A percentile compares a stretch with the other conserved stretches of the same genome.
phyloP scores from a whole-genome alignment of 2,797 vertebrate genomes.

The Delichon dasypus region DNA sequence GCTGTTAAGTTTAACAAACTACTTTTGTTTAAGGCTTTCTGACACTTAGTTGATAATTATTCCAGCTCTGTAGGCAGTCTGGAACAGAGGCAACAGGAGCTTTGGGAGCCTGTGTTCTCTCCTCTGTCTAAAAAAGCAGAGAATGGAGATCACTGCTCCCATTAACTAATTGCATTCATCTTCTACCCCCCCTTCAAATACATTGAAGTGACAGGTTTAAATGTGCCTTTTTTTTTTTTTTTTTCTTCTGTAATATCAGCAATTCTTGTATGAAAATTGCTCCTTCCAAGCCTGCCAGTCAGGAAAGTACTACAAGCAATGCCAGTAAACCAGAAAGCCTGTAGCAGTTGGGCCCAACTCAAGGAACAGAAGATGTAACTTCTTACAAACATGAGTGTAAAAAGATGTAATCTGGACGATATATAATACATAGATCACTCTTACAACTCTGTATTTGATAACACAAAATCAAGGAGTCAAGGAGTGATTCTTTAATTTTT shows the following conservation, averaged over 20 bases:
- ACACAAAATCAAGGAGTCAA: not conserved
- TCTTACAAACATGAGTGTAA: not conserved
- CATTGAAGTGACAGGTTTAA: not conserved
- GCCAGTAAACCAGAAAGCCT: not conserved
- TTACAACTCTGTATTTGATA: not conserved
- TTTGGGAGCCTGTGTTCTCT: not conserved
- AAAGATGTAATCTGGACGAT: not conserved
- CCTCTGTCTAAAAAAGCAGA: not conserved
- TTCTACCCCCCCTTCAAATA: not conserved
- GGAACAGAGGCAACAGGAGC: not conserved
- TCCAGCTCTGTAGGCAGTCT: slow-evolving; percentile 9
- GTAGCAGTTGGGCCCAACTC: not conserved
- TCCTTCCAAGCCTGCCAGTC: not conserved
- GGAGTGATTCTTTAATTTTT: not conserved
- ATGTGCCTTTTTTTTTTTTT: not conserved
- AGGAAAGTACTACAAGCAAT: not conserved
- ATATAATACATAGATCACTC: not conserved
- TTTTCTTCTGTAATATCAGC: not conserved
- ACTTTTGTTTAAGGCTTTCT: not conserved
- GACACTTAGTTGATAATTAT: not conserved
- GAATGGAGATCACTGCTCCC: not conserved
- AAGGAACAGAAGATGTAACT: not conserved
- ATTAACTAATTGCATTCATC: not conserved
- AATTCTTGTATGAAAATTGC: not conserved
- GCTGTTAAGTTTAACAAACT: not conserved